A percentile compares a stretch with the other conserved stretches of the same genome.
phyloP scores from a whole-genome alignment of 2,797 vertebrate genomes.

The Delichon dasypus region DNA sequence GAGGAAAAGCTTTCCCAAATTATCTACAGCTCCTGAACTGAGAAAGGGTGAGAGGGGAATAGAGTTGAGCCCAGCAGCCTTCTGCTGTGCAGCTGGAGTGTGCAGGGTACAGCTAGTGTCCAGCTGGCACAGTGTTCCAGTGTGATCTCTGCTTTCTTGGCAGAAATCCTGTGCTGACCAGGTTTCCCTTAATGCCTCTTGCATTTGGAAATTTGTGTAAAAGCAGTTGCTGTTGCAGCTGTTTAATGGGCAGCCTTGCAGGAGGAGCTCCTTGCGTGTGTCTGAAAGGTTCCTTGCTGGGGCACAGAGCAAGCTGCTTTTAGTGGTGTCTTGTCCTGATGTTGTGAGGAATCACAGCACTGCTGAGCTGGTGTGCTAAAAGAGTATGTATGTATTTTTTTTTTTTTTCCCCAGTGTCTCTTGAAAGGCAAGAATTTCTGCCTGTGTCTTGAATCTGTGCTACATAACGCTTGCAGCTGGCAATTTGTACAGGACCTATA shows the following conservation, averaged over 20 bases:
- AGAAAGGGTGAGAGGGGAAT: neutral
- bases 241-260: neutral
- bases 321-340: neutral
- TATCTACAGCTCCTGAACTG: neutral
- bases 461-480: neutral
- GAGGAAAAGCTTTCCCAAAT: neutral
- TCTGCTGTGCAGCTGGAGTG: neutral
- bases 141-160: neutral
- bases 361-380: neutral
- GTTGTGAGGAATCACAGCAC: neutral
- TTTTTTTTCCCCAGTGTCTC: neutral
- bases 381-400: neutral
- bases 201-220: neutral
- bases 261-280: neutral
- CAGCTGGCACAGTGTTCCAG: neutral
- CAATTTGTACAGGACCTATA: neutral
- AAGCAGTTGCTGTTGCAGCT: neutral
- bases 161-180: neutral
- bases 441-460: neutral
- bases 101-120: neutral
- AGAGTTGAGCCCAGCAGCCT: neutral
- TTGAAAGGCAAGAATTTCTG: neutral
- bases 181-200: neutral
- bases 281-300: neutral
- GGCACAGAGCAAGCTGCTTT: neutral